A percentile compares a stretch with the other conserved stretches of the same genome.
These are phyloP conservation scores for Falco naumanni DNA, from an alignment of 2,797 vertebrate species.

Conservation along the genomic window DNA sequence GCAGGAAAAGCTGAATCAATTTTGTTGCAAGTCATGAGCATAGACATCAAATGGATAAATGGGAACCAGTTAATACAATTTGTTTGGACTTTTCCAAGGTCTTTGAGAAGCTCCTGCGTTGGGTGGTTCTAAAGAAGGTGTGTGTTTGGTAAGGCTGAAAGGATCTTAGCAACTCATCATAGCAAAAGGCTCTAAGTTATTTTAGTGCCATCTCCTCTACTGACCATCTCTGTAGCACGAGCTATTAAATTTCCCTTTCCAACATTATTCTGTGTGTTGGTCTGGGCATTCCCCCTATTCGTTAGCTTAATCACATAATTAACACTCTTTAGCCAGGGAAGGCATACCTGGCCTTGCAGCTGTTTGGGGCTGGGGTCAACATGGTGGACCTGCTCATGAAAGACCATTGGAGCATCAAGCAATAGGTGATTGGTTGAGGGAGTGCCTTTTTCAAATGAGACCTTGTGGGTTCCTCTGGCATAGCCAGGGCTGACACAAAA, in stretches of 20 bases:
- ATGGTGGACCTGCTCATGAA: neutral
- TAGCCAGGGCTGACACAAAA: neutral
- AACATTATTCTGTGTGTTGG: neutral
- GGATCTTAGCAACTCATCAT: neutral
- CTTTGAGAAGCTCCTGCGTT: neutral
- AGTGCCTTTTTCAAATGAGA: neutral
- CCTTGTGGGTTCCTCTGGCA: neutral
- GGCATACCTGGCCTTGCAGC: neutral
- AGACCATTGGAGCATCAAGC: neutral
- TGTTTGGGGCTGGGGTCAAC: neutral
- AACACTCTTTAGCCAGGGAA: neutral
- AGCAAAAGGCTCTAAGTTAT: neutral
- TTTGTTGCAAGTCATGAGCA: neutral
- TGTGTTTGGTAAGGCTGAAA: neutral
- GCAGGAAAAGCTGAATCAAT: neutral
- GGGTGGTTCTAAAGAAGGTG: neutral
- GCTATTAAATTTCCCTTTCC: neutral
- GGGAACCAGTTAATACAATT: neutral
- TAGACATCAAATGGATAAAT: neutral
- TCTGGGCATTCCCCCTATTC: neutral
- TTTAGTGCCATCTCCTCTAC: neutral
- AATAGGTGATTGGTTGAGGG: accelerated
- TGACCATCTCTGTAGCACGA: neutral
- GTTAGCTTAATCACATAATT: neutral
- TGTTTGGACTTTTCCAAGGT: neutral